These are phyloP conservation scores for Columba guinea DNA, from an alignment of 2,797 vertebrate species.

Conservation along the genomic window DNA sequence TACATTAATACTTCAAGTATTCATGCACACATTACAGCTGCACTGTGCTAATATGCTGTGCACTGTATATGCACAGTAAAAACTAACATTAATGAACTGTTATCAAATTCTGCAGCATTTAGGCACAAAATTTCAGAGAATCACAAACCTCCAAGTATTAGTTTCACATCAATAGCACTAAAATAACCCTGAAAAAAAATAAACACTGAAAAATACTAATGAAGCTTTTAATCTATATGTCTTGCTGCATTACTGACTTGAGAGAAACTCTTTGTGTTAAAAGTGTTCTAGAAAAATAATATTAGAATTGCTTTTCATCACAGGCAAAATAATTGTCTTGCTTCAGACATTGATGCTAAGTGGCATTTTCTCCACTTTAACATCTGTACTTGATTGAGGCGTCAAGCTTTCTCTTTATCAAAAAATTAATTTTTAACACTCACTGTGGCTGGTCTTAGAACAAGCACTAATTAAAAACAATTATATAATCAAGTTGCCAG, in stretches of 20 bases:
- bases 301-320: not conserved
- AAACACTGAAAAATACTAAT: not conserved
- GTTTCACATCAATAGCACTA: not conserved
- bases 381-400: not conserved
- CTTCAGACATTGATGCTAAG: not conserved
- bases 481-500: constrained; percentile 13
- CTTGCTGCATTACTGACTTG: not conserved
- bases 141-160: not conserved
- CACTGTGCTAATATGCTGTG: not conserved
- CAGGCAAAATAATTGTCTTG: not conserved
- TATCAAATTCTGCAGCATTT: not conserved
- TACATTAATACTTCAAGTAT: not conserved
- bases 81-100: not conserved
- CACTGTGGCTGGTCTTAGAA: not conserved
- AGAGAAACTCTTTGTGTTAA: not conserved
- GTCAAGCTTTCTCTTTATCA: not conserved
- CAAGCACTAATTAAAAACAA: constrained; percentile 7
- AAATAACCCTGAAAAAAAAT: not conserved
- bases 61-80: not conserved
- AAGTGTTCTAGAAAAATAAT: not conserved
- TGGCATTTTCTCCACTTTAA: not conserved
- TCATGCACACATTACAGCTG: not conserved
- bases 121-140: not conserved
- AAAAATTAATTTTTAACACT: constrained; percentile 12
- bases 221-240: not conserved